Evolutionary conservation across 2,797 vertebrate genomes (phyloP), one percentile per base, ranked within the genome.

Genomic region (Onychomys torridus): DNA sequence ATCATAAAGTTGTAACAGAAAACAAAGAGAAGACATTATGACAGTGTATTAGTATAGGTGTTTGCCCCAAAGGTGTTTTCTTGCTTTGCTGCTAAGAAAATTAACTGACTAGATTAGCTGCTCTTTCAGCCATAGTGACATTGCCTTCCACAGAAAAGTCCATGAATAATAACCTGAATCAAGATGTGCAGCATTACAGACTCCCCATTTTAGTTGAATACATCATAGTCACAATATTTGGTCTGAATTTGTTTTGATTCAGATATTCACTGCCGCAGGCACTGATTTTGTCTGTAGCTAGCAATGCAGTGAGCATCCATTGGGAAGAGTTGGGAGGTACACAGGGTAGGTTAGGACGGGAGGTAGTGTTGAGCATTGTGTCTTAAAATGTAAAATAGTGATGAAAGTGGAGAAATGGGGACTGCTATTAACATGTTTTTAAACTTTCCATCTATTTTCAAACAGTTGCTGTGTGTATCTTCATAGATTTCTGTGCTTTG

Each of bases 161-260:
- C 52, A 17, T 90, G 52, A 77, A 46, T 78, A 71, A 46, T 11
- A 40, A 76, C 6, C 17, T 82, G 37, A 84, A 81, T 7, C 25
- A 32, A 91, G 81, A 29, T 11, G 69, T 23, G 5, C 29, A 85
- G 14, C 13, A 67, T 67, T 21, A 81, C 23, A 4, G 32, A 2
- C n/a, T 34, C 8, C 14, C 9, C 5, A 17, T 57, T 82, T 93
- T 73, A 8, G 19, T 73, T 93, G 43, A 95, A 65, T 91, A 87
- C 71, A 79, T 85, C 55, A 49, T 23, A 5, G 16, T 85, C 37
- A 49, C 73, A 46, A 49, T 6, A 76, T 81, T 46, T 77, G 21
- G 32, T 61, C 52, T 19, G 83, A 27, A 89, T 93, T 93, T 78
- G 37, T 59, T 93, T 84, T 94, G 77, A 77, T n/a, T 49, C 37